Conservation (phyloP, 1,140 invertebrate species). For the Branchinecta lynchi region DNA sequence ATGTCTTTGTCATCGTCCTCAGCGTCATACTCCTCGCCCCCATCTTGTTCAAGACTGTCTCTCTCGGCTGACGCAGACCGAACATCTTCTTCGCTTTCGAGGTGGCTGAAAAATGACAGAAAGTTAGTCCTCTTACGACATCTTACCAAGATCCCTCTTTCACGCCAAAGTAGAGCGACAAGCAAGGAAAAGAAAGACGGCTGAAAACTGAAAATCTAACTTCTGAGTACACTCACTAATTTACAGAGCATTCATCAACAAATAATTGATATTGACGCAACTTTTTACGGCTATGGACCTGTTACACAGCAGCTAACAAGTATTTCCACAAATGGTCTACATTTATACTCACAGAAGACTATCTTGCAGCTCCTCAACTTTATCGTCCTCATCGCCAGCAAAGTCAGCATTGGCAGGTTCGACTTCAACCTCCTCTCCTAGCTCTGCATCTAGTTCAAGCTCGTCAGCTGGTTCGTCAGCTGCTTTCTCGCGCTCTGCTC, state of each 20-base stretch:
- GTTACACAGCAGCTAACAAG: too few species aligned
- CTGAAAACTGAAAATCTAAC: too few species aligned
- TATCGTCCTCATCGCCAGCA: constrained; percentile 3
- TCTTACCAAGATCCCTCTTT: too few species aligned
- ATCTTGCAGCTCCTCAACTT: not conserved
- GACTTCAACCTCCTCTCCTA: constrained; percentile 18
- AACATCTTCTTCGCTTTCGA: not conserved
- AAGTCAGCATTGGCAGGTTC: constrained; percentile 12
- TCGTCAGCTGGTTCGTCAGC: constrained; percentile 19
- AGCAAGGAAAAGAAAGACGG: too few species aligned
- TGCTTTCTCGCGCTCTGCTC: constrained; percentile 14
- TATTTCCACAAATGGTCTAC: constrained; percentile 13
- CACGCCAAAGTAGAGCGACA: too few species aligned
- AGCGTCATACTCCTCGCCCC: not conserved
- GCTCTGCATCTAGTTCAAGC: constrained; percentile 17
- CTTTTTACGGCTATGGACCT: too few species aligned
- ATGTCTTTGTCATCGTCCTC: constrained; percentile 2
- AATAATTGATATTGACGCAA: too few species aligned
- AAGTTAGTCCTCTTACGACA: too few species aligned
- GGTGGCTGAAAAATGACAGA: not conserved
- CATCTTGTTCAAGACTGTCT: not conserved
- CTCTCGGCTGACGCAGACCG: not conserved
- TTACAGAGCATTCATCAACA: too few species aligned
- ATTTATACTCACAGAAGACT: constrained; percentile 13
- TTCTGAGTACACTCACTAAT: too few species aligned